Percentiles rank a stretch among this genome's conserved stretches.
phyloP scores from a whole-genome alignment of 2,797 vertebrate species.

The Lophotriccus pileatus region DNA sequence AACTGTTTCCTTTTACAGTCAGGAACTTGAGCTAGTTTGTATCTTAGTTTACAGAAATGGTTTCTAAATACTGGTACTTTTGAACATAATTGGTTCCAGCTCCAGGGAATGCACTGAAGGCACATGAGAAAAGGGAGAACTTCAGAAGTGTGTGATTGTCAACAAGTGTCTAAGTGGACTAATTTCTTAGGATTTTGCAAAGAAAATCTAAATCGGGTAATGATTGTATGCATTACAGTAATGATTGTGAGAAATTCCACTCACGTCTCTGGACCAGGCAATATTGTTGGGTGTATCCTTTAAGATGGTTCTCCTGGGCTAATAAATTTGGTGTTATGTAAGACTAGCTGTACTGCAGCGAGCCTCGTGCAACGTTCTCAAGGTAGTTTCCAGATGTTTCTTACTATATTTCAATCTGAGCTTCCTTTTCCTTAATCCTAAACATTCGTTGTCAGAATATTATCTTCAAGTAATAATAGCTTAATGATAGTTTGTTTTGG shows the following conservation, averaged over 20 bases:
- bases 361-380: background rate
- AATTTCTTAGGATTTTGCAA: background rate
- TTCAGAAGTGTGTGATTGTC: background rate
- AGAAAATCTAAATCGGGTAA: background rate
- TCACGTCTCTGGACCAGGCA: background rate
- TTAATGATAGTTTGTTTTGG: background rate
- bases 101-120: background rate
- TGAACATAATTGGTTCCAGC: background rate
- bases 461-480: background rate
- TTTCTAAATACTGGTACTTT: background rate
- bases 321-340: background rate
- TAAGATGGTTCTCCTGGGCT: background rate
- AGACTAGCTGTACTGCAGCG: background rate
- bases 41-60: background rate
- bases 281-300: background rate
- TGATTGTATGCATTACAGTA: background rate
- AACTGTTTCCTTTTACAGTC: background rate
- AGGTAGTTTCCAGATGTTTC: background rate
- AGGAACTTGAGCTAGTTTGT: background rate
- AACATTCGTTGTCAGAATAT: background rate
- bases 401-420: background rate
- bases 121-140: background rate
- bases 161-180: background rate
- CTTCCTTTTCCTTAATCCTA: background rate
- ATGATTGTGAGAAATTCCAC: background rate